Evolutionary conservation across 2,888 invertebrate genomes (phyloP).

Genomic region (Caenorhabditis becei): DNA sequence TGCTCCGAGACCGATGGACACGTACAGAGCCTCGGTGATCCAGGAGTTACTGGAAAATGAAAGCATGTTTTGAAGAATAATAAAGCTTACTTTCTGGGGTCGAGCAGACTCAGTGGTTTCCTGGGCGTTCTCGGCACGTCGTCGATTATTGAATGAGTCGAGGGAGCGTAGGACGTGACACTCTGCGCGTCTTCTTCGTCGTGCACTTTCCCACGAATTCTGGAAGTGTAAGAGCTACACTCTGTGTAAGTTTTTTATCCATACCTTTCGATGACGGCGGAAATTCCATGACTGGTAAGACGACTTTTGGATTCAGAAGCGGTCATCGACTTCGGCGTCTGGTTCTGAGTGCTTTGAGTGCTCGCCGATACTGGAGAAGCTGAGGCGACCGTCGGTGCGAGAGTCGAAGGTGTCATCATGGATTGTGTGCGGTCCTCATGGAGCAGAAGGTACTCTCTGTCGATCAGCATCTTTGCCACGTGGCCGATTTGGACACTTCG

Average conservation of each 20-base stretch:
- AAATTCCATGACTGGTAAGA: conserved; percentile 49
- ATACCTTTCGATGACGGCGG: conserved; percentile 55
- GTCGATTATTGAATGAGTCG: conserved; percentile 68
- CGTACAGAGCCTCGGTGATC: conserved; percentile 70
- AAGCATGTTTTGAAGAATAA: conserved; percentile 25
- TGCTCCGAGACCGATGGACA: conserved; percentile 71
- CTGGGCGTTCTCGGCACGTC: conserved; percentile 72
- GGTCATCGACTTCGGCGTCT: conserved; percentile 34
- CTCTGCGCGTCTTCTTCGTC: conserved; percentile 63
- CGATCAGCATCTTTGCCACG: conserved; percentile 59
- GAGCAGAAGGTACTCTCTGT: conserved; percentile 38
- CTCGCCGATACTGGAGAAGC: conserved; percentile 13
- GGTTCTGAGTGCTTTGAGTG: conserved; percentile 7
- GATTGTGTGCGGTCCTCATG: conserved; percentile 48
- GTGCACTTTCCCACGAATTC: conserved; percentile 50
- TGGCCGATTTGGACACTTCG: conserved; percentile 54
- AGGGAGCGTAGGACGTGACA: conserved; percentile 64
- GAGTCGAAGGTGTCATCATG: conserved; percentile 21
- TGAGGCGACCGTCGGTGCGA: not conserved
- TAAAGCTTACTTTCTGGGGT: conserved; percentile 67
- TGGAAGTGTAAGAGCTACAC: not conserved
- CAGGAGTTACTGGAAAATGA: conserved; percentile 62
- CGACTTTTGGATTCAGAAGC: conserved; percentile 41
- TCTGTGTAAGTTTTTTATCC: not conserved
- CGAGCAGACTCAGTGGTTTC: conserved; percentile 66